Conservation (phyloP, 2,888 invertebrate species). For the Cryptus viduatorius region DNA sequence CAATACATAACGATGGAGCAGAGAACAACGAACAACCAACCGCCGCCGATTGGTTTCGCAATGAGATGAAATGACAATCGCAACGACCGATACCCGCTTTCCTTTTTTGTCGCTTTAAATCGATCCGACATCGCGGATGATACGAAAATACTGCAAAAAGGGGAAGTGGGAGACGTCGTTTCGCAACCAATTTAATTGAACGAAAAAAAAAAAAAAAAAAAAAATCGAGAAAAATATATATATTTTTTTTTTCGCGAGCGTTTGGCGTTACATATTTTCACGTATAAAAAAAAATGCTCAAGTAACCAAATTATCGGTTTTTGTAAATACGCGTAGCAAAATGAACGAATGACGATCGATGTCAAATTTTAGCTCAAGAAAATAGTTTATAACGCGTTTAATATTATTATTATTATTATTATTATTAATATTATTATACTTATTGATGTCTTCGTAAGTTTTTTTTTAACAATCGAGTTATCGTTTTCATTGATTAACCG, state of each 20-base stretch:
- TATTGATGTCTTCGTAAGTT: conserved; percentile 49
- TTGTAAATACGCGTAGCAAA: conserved; percentile 69
- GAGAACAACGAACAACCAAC: conserved; percentile 83
- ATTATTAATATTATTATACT: conserved; percentile 48
- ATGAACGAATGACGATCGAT: conserved; percentile 37
- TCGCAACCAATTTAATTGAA: not conserved
- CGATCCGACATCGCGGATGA: not conserved
- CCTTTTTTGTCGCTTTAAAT: conserved; percentile 53
- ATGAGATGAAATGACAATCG: conserved; percentile 78
- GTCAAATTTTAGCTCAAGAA: conserved; percentile 58
- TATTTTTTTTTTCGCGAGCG: conserved; percentile 17
- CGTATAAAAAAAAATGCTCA: conserved; percentile 66
- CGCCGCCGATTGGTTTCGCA: conserved; percentile 78
- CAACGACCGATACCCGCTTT: conserved; percentile 43
- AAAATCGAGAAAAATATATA: conserved; percentile 49
- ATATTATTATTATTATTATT: conserved; percentile 46
- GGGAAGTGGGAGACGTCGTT: conserved; percentile 53
- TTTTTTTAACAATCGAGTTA: conserved; percentile 48
- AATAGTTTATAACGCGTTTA: conserved; percentile 54
- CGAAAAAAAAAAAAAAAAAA: conserved; percentile 12
- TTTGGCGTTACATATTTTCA: conserved; percentile 43
- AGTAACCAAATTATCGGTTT: conserved; percentile 68
- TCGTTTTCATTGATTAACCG: conserved; percentile 51
- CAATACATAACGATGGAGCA: conserved; percentile 98
- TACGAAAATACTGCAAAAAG: conserved; percentile 50